These are phyloP conservation scores for Sebastes diaconus DNA, from an alignment of 2,797 vertebrate species.

Conservation along the genomic window DNA sequence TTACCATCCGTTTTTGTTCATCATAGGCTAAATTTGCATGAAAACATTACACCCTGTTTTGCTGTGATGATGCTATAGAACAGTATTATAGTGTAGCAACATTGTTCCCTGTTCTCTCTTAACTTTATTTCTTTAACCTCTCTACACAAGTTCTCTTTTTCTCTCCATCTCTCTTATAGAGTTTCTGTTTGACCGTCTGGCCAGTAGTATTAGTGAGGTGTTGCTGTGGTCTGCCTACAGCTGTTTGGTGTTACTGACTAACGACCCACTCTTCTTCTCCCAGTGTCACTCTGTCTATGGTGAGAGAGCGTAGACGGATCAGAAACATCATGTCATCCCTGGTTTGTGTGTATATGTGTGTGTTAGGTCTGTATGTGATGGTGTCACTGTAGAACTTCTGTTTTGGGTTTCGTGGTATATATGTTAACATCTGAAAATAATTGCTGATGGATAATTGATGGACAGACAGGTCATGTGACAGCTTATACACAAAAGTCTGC, in stretches of 20 bases:
- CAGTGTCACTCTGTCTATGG: slow-evolving; percentile 96
- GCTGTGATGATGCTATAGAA: not conserved
- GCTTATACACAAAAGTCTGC: not conserved
- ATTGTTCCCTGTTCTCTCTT: not conserved
- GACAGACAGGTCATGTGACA: not conserved
- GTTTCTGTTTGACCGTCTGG: slow-evolving; percentile 93
- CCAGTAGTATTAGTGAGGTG: slow-evolving; percentile 81
- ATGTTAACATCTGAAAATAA: not conserved
- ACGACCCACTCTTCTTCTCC: slow-evolving; percentile 92
- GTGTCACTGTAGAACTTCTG: not conserved
- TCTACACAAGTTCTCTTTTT: not conserved
- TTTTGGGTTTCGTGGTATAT: not conserved
- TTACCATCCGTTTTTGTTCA: not conserved
- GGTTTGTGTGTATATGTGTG: not conserved
- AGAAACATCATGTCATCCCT: not conserved
- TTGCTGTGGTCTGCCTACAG: slow-evolving; percentile 91
- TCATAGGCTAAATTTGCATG: not conserved
- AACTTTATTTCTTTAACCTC: not conserved
- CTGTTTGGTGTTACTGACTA: slow-evolving; percentile 88
- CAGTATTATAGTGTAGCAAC: not conserved
- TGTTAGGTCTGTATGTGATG: not conserved
- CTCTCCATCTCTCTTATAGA: slow-evolving; percentile 73
- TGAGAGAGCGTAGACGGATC: slow-evolving; percentile 63
- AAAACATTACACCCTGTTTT: not conserved
- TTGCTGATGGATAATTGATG: not conserved